phyloP scores from a whole-genome alignment of 1,140 invertebrate species.

The Acromyrmex heyeri region DNA sequence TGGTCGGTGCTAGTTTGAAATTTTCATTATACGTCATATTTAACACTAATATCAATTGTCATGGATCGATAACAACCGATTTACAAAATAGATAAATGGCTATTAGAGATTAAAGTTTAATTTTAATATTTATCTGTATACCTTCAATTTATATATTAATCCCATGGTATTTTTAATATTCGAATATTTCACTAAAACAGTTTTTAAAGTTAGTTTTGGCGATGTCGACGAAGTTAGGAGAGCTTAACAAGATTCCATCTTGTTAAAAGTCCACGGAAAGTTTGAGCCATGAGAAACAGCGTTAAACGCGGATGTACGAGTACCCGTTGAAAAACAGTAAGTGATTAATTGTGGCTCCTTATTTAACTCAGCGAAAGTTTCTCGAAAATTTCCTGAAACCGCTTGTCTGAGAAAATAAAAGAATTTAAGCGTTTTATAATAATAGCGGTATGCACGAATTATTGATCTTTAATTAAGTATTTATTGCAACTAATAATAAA shows the following conservation, averaged over 20 bases:
- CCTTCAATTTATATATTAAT: slow-evolving; percentile 26
- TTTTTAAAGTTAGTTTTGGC: slow-evolving; percentile 67
- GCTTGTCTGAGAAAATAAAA: slow-evolving; percentile 1
- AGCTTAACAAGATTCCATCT: slow-evolving; percentile 79
- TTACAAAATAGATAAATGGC: not conserved
- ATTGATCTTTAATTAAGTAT: slow-evolving; percentile 50
- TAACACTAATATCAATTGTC: slow-evolving; percentile 12
- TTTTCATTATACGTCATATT: slow-evolving; percentile 40
- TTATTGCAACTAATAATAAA: slow-evolving; percentile 19
- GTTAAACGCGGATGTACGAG: slow-evolving; percentile 71
- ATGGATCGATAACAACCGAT: not conserved
- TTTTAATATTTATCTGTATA: slow-evolving; percentile 6
- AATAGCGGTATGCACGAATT: slow-evolving; percentile 54
- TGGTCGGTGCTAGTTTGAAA: not conserved
- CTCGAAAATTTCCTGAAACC: slow-evolving; percentile 67
- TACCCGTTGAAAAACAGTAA: slow-evolving; percentile 72
- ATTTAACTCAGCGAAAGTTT: slow-evolving; percentile 71
- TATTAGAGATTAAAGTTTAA: slow-evolving; percentile 7
- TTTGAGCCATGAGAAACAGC: slow-evolving; percentile 72
- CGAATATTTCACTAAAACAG: slow-evolving; percentile 70
- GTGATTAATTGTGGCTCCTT: slow-evolving; percentile 76
- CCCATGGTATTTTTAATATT: slow-evolving; percentile 66
- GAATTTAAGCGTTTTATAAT: slow-evolving; percentile 57
- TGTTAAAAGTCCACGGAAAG: slow-evolving; percentile 76
- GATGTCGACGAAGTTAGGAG: slow-evolving; percentile 64